Evolutionary conservation across 2,888 invertebrate genomes (phyloP).

Genomic region (Phalera bucephala): DNA sequence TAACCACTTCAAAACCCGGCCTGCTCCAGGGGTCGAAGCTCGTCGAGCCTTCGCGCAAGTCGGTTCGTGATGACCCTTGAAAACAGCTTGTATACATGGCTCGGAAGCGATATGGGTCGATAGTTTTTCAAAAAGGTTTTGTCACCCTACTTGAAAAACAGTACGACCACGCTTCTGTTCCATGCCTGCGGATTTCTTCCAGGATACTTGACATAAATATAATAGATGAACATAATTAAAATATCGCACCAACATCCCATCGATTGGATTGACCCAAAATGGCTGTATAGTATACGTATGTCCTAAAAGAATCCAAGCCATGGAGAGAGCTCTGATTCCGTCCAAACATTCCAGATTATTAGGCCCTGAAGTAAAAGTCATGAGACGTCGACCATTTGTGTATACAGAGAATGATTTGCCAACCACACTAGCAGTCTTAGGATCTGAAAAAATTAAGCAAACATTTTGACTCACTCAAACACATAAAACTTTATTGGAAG

Average conservation of each 20-base stretch:
- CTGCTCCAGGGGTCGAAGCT: too few relatives aligned
- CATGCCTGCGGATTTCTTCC: too few relatives aligned
- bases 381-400: constrained; percentile 55
- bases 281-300: constrained; percentile 50
- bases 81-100: too few relatives aligned
- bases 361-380: constrained; percentile 44
- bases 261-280: constrained; percentile 35
- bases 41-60: too few relatives aligned
- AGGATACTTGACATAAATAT: too few relatives aligned
- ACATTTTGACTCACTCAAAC: neutral
- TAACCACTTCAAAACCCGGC: too few relatives aligned
- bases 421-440: constrained; percentile 24
- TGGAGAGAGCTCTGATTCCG: constrained; percentile 67
- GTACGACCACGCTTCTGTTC: too few relatives aligned
- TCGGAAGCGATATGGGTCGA: too few relatives aligned
- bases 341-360: constrained; percentile 65
- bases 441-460: constrained; percentile 33
- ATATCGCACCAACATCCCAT: constrained; percentile 33
- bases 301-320: constrained; percentile 70
- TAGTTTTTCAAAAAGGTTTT: too few relatives aligned
- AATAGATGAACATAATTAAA: neutral
- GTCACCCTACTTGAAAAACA: too few relatives aligned
- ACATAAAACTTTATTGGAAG: too few relatives aligned
- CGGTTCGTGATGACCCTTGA: too few relatives aligned
- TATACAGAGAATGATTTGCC: constrained; percentile 43